phyloP scores from a whole-genome alignment of 23 tunicate genomes.

The Corella eumyota region DNA sequence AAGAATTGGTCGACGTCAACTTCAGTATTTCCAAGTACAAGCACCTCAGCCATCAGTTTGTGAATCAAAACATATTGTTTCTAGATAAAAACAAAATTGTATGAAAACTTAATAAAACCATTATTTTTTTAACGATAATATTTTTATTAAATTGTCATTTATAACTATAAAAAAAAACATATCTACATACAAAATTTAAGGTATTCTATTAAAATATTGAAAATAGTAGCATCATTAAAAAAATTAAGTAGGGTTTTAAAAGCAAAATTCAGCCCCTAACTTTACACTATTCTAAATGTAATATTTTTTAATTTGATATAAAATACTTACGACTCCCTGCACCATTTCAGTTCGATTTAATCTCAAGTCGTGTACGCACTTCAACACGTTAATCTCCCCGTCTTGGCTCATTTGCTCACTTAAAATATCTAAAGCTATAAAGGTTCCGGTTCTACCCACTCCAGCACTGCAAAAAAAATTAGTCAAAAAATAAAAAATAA shows the following conservation, averaged over 20 bases:
- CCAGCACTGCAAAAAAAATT: constrained; percentile 20
- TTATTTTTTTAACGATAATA: too few species aligned
- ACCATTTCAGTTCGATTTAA: constrained; percentile 12
- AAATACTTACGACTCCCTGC: constrained; percentile 9
- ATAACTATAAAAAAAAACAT: too few species aligned
- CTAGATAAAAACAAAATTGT: constrained; percentile 13
- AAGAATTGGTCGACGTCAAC: constrained; percentile 31
- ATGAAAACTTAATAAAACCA: too few species aligned
- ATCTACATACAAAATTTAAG: too few species aligned
- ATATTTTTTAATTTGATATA: background rate
- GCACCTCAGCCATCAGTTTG: constrained; percentile 43
- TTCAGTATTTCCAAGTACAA: constrained; percentile 21
- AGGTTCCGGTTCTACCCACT: constrained; percentile 23
- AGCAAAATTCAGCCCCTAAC: background rate
- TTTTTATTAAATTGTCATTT: too few species aligned
- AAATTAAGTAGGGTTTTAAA: too few species aligned
- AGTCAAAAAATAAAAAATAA: too few species aligned
- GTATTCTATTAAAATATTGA: too few species aligned
- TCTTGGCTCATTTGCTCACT: constrained; percentile 7
- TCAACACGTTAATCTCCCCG: constrained; percentile 7
- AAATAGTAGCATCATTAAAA: background rate
- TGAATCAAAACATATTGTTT: constrained; percentile 52
- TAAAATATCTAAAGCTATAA: constrained; percentile 16
- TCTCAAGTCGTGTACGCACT: constrained; percentile 8
- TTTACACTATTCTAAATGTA: background rate